Evolutionary conservation across 2,797 vertebrate species (phyloP).

Genomic region (Protonibea diacanthus): DNA sequence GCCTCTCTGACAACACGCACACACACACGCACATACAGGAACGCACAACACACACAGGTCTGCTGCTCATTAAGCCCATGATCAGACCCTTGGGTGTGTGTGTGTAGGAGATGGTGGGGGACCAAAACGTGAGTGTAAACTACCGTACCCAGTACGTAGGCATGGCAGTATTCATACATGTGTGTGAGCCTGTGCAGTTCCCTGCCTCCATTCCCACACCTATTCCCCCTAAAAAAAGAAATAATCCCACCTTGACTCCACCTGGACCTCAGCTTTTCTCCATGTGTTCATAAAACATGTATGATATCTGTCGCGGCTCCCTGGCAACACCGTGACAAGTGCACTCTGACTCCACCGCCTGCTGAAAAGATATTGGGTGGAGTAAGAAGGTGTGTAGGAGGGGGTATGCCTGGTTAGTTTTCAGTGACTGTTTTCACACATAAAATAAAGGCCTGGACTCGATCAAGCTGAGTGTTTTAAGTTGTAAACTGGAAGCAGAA

Average conservation of each 20-base stretch:
- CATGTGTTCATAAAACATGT: constrained; percentile 77
- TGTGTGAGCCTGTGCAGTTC: constrained; percentile 27
- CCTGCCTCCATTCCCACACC: constrained; percentile 18
- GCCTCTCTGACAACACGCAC: constrained; percentile 67
- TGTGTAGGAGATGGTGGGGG: constrained; percentile 38
- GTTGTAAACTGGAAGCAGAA: constrained; percentile 67
- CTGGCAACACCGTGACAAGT: constrained; percentile 65
- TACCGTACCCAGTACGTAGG: constrained; percentile 24
- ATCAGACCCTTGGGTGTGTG: constrained; percentile 65
- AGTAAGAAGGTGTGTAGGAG: constrained; percentile 31
- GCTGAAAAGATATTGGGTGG: constrained; percentile 58
- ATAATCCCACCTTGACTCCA: constrained; percentile 31
- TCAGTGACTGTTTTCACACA: constrained; percentile 81
- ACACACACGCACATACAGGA: constrained; percentile 28
- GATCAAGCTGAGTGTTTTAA: constrained; percentile 67
- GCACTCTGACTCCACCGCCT: constrained; percentile 66
- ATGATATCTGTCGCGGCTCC: constrained; percentile 71
- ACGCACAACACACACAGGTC: constrained; percentile 63
- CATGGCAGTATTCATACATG: constrained; percentile 22
- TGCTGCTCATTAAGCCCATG: constrained; percentile 84
- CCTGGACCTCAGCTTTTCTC: constrained; percentile 67
- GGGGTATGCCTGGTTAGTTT: constrained; percentile 59
- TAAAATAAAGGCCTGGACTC: constrained; percentile 78
- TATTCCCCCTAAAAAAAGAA: constrained; percentile 14
- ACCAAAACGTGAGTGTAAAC: constrained; percentile 43